phyloP scores from a whole-genome alignment of 1,140 invertebrate genomes.

The Callitettix versicolor region DNA sequence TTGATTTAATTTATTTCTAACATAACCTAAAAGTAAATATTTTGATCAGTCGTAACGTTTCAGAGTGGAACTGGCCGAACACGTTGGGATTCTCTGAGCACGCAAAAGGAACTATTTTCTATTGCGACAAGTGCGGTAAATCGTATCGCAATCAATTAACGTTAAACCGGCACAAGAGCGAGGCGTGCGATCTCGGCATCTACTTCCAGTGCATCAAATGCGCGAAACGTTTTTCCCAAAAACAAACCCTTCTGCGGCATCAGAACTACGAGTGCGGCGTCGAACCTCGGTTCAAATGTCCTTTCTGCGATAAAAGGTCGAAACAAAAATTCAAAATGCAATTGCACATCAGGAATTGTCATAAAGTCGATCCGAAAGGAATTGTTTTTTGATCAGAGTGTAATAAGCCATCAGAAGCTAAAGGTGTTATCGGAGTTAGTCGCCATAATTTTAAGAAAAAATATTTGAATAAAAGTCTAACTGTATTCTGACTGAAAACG shows the following conservation, averaged over 20 bases:
- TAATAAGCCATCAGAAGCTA: too few relatives aligned
- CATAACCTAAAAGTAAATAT: too few relatives aligned
- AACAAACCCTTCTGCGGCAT: constrained; percentile 34
- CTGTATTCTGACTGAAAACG: too few relatives aligned
- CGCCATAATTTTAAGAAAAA: too few relatives aligned
- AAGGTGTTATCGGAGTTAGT: too few relatives aligned
- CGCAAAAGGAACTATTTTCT: constrained; percentile 15
- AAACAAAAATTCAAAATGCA: constrained; percentile 39
- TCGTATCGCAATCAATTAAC: constrained; percentile 47
- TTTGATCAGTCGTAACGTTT: too few relatives aligned
- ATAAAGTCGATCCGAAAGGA: too few relatives aligned
- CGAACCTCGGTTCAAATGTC: constrained; percentile 37
- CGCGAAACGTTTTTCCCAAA: constrained; percentile 58
- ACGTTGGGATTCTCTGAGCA: background rate
- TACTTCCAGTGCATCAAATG: constrained; percentile 50
- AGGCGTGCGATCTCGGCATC: constrained; percentile 32
- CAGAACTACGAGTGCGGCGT: constrained; percentile 43
- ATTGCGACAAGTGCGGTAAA: constrained; percentile 51
- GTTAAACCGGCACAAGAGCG: constrained; percentile 26
- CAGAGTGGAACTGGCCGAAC: constrained; percentile 7
- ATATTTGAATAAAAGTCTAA: too few relatives aligned
- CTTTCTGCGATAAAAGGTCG: constrained; percentile 31
- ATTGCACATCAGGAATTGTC: constrained; percentile 25
- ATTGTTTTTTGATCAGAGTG: too few relatives aligned
- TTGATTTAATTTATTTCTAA: too few relatives aligned